These are phyloP conservation scores for Cladorhizidae sp. DNA, from an alignment of 37 sponge, comb jelly and placozoan species.

Conservation along the genomic window DNA sequence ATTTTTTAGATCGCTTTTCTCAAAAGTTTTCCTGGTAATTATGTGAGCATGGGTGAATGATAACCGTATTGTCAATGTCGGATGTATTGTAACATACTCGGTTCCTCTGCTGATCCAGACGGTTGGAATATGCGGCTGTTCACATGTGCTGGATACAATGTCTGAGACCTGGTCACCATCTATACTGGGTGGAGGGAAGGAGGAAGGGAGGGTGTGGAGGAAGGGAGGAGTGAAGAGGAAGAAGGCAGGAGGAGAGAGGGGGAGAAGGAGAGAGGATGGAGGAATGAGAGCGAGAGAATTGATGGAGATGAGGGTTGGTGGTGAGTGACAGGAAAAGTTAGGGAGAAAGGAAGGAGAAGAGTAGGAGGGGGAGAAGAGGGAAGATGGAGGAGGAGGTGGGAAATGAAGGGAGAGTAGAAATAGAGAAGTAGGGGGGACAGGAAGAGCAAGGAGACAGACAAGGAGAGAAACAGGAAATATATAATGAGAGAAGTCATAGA, in stretches of 20 bases:
- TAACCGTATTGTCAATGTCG: not conserved
- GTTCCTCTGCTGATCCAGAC: slow-evolving; percentile 30
- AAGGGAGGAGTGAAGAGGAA: too few relatives aligned
- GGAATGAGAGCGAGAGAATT: too few relatives aligned
- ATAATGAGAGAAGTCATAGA: too few relatives aligned
- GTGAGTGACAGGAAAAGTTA: not conserved
- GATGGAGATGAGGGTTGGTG: too few relatives aligned
- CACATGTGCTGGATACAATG: slow-evolving; percentile 17
- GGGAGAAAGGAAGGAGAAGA: not conserved
- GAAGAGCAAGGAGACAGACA: too few relatives aligned
- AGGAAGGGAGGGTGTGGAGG: too few relatives aligned
- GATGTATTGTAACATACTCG: slow-evolving; percentile 4
- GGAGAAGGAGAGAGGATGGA: too few relatives aligned
- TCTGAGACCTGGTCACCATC: slow-evolving; percentile 70
- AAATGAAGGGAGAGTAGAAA: too few relatives aligned
- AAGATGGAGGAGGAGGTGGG: not conserved
- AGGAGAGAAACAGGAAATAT: too few relatives aligned
- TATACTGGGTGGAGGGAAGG: slow-evolving; percentile 20
- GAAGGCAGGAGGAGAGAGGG: too few relatives aligned
- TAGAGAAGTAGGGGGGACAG: not conserved
- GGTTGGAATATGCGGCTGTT: too few relatives aligned
- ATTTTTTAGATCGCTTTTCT: not conserved
- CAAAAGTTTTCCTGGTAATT: slow-evolving; percentile 8
- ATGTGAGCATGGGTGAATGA: not conserved
- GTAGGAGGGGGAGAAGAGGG: not conserved